phyloP scores from a whole-genome alignment of 2,113 vertebrate species.

The Cyphomyrus discorhynchus region DNA sequence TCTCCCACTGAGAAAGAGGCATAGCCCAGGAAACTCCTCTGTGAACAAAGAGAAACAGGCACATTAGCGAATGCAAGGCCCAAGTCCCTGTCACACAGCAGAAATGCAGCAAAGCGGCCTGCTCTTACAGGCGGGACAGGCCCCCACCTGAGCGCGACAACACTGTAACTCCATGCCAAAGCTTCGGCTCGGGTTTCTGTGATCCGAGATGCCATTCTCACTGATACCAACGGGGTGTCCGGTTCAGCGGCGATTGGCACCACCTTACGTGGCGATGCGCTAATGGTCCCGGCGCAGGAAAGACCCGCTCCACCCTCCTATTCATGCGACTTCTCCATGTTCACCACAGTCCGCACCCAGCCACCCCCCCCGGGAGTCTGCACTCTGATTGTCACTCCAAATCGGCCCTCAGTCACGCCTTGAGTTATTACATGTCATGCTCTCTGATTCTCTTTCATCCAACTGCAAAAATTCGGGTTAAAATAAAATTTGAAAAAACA shows the following conservation, averaged over 20 bases:
- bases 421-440: background rate
- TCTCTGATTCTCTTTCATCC: background rate
- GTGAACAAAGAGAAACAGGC: slow-evolving; percentile 44
- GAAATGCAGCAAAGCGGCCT: background rate
- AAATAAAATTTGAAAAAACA: background rate
- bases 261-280: background rate
- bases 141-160: background rate
- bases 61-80: background rate
- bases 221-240: background rate
- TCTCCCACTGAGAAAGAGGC: slow-evolving; percentile 81
- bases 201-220: background rate
- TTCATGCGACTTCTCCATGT: background rate
- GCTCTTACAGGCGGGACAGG: background rate
- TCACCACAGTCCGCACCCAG: background rate
- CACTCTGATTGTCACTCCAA: background rate
- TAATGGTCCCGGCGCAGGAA: background rate
- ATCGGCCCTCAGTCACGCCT: background rate
- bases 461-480: background rate
- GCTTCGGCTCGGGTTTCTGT: background rate
- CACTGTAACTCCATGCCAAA: background rate
- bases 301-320: background rate
- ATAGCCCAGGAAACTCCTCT: slow-evolving; percentile 85
- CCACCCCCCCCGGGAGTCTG: background rate
- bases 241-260: no score
- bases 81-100: background rate